phyloP scores from a whole-genome alignment of 1,140 invertebrate species.

The Sycophaga agraensis region DNA sequence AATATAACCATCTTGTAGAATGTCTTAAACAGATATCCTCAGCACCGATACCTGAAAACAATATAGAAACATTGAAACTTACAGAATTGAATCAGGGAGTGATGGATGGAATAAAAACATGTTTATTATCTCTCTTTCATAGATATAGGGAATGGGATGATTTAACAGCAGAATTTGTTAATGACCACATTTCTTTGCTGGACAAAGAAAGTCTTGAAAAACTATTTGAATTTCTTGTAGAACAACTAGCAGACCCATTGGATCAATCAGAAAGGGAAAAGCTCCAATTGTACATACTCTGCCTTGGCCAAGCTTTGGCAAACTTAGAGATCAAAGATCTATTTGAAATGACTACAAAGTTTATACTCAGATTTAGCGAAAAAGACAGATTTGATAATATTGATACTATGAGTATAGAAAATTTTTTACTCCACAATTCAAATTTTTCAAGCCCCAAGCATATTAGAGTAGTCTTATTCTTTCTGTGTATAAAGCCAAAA shows the following conservation, averaged over 20 bases:
- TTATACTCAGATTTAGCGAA: constrained; percentile 42
- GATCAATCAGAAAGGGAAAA: constrained; percentile 30
- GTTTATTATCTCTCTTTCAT: constrained; percentile 36
- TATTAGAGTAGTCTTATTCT: constrained; percentile 38
- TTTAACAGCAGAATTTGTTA: constrained; percentile 33
- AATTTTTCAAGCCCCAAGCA: constrained; percentile 30
- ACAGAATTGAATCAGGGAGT: constrained; percentile 36
- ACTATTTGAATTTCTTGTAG: constrained; percentile 42
- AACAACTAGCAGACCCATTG: constrained; percentile 23
- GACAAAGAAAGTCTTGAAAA: constrained; percentile 34
- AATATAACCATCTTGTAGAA: constrained; percentile 35
- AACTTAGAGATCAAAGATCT: constrained; percentile 32
- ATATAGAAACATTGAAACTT: constrained; percentile 28
- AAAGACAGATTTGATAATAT: constrained; percentile 33
- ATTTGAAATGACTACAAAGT: constrained; percentile 37
- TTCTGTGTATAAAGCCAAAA: constrained; percentile 40
- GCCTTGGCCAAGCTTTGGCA: constrained; percentile 27
- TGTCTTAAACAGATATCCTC: constrained; percentile 41
- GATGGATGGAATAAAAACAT: constrained; percentile 31
- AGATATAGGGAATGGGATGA: constrained; percentile 43
- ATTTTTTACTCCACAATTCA: constrained; percentile 38
- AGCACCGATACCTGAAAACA: constrained; percentile 30
- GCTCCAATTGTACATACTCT: constrained; percentile 28
- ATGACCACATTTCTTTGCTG: constrained; percentile 21
- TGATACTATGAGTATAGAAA: constrained; percentile 36